Evolutionary conservation across 2,888 invertebrate genomes (phyloP).

Genomic region (Aphidius colemani): DNA sequence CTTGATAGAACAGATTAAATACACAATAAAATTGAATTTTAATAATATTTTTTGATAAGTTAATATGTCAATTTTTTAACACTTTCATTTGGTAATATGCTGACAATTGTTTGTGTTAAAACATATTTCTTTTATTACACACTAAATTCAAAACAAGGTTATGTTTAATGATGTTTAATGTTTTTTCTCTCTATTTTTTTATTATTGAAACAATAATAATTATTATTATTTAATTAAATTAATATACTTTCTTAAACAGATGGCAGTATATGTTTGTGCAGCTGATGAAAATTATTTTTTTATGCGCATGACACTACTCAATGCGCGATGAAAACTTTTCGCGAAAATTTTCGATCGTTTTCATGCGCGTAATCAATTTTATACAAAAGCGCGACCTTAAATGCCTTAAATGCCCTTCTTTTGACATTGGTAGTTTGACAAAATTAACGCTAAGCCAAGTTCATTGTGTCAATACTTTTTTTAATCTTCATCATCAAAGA

Average conservation of each 20-base stretch:
- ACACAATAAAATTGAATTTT: too few species aligned
- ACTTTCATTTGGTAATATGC: too few species aligned
- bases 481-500: slow-evolving; percentile 17
- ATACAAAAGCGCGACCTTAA: slow-evolving; percentile 48
- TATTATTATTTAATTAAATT: slow-evolving; percentile 54
- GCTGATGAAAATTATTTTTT: too few species aligned
- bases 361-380: slow-evolving; percentile 13
- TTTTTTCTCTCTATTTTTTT: slow-evolving; percentile 22
- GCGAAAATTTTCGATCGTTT: background rate
- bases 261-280: slow-evolving; percentile 33
- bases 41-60: too few species aligned
- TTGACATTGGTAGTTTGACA: slow-evolving; percentile 49
- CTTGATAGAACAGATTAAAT: slow-evolving; percentile 35
- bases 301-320: too few species aligned
- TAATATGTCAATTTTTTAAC: too few species aligned
- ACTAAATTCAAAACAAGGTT: background rate
- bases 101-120: background rate
- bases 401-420: slow-evolving; percentile 52
- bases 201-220: slow-evolving; percentile 20
- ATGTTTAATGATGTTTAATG: slow-evolving; percentile 3
- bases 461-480: slow-evolving; percentile 26
- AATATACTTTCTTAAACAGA: slow-evolving; percentile 49
- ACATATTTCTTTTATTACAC: background rate
- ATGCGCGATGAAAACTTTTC: too few species aligned
- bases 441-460: background rate